phyloP scores from a whole-genome alignment of 1,140 invertebrate genomes.

The Trachymyrmex cornetzi region DNA sequence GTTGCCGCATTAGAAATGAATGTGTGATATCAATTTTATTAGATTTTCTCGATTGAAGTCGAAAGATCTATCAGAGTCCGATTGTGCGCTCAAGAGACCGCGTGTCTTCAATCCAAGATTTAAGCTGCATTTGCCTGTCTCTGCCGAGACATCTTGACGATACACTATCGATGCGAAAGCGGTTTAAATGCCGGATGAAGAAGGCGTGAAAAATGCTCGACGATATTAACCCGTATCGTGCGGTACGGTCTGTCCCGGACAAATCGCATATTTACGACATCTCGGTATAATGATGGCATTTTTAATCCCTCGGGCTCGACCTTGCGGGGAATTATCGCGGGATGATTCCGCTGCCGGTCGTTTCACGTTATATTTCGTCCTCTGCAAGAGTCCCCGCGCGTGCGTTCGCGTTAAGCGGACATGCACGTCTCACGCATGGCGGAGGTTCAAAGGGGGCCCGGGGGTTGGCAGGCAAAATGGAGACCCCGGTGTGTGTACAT shows the following conservation, averaged over 20 bases:
- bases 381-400: conserved; percentile 4
- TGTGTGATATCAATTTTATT: neutral
- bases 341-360: conserved; percentile 56
- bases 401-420: conserved; percentile 67
- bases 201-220: conserved; percentile 25
- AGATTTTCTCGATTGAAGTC: neutral
- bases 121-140: conserved; percentile 71
- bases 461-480: conserved; percentile 34
- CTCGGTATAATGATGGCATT: conserved; percentile 80
- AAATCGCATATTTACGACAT: conserved; percentile 85
- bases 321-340: conserved; percentile 66
- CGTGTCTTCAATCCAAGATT: conserved; percentile 67
- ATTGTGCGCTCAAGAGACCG: conserved; percentile 78
- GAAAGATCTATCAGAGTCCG: conserved; percentile 66
- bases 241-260: conserved; percentile 78
- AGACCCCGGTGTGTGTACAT: conserved; percentile 80
- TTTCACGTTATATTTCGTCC: conserved; percentile 75
- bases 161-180: conserved; percentile 2
- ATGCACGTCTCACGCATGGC: conserved; percentile 32
- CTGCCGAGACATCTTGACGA: neutral
- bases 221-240: conserved; percentile 77
- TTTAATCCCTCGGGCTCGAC: conserved; percentile 80
- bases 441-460: conserved; percentile 24
- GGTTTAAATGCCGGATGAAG: conserved; percentile 28
- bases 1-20: conserved; percentile 1